Conservation (phyloP, 2,113 vertebrate species). For the Saimiri boliviensis region DNA sequence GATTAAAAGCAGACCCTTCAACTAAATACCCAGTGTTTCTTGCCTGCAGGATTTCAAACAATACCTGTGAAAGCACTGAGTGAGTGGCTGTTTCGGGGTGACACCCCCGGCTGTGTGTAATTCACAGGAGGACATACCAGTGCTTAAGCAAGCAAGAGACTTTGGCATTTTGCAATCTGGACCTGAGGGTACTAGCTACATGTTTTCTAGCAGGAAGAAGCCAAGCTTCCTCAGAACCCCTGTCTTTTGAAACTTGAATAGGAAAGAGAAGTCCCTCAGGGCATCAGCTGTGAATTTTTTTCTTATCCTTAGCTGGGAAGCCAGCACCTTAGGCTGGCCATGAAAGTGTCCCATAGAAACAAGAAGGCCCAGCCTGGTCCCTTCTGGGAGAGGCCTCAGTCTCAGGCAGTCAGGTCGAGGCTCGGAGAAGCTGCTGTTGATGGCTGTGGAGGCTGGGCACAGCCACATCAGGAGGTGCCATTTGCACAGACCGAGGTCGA, state of each 20-base stretch:
- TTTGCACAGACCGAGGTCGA: no score
- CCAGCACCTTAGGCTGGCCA: no score
- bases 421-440: not conserved
- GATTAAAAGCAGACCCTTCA: not conserved
- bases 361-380: no score
- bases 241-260: not conserved
- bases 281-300: not conserved
- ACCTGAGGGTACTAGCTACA: not conserved
- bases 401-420: no score
- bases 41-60: not conserved
- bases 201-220: not conserved
- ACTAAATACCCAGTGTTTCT: not conserved
- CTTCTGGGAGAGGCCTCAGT: accelerated
- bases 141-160: accelerated
- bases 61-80: accelerated
- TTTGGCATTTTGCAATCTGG: not conserved
- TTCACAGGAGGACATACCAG: accelerated
- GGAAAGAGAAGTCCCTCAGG: not conserved
- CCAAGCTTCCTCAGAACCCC: not conserved
- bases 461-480: accelerated
- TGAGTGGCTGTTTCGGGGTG: not conserved
- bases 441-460: accelerated
- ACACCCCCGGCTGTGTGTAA: accelerated
- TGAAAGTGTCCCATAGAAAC: no score
- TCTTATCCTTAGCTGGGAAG: not conserved